phyloP scores from a whole-genome alignment of 2,797 vertebrate genomes.

The Toxotes lorentzi region DNA sequence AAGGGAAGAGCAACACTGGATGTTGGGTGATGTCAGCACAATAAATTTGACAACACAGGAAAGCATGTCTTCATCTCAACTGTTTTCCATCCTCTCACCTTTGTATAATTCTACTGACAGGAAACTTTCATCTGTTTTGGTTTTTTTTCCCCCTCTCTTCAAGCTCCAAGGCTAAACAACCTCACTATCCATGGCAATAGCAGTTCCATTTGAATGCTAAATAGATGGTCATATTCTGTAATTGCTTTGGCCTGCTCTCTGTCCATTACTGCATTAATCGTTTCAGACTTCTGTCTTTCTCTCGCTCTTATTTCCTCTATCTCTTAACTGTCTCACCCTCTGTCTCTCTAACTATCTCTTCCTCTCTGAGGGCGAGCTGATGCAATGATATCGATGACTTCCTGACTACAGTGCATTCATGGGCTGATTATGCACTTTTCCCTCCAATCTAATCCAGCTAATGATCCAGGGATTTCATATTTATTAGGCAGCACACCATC shows the following conservation, averaged over 20 bases:
- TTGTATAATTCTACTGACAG: slow-evolving; percentile 18
- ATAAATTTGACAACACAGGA: slow-evolving; percentile 49
- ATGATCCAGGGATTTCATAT: slow-evolving; percentile 80
- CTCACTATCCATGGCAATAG: slow-evolving; percentile 26
- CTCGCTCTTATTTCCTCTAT: slow-evolving; percentile 10
- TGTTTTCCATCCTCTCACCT: slow-evolving; percentile 13
- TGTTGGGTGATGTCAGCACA: slow-evolving; percentile 50
- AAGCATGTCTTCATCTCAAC: slow-evolving; percentile 40
- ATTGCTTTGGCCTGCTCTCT: slow-evolving; percentile 55
- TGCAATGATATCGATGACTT: slow-evolving; percentile 62
- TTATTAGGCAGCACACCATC: slow-evolving; percentile 63
- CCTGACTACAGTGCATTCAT: slow-evolving; percentile 54
- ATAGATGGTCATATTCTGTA: slow-evolving; percentile 57
- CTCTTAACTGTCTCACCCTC: slow-evolving; percentile 36
- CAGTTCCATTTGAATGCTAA: slow-evolving; percentile 64
- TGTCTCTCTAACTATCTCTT: slow-evolving; percentile 35
- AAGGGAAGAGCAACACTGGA: slow-evolving; percentile 29
- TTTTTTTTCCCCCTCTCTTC: neutral
- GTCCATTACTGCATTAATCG: slow-evolving; percentile 59
- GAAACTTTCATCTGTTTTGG: slow-evolving; percentile 25
- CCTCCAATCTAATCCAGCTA: slow-evolving; percentile 77
- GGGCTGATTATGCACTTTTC: slow-evolving; percentile 77
- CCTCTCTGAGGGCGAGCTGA: slow-evolving; percentile 47
- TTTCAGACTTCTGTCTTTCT: slow-evolving; percentile 45
- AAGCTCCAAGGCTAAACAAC: slow-evolving; percentile 38